Percentiles rank a stretch among this genome's conserved stretches.
These are phyloP conservation scores for Strigamia crassipes DNA, from an alignment of 2,888 invertebrate genomes.

Conservation along the genomic window DNA sequence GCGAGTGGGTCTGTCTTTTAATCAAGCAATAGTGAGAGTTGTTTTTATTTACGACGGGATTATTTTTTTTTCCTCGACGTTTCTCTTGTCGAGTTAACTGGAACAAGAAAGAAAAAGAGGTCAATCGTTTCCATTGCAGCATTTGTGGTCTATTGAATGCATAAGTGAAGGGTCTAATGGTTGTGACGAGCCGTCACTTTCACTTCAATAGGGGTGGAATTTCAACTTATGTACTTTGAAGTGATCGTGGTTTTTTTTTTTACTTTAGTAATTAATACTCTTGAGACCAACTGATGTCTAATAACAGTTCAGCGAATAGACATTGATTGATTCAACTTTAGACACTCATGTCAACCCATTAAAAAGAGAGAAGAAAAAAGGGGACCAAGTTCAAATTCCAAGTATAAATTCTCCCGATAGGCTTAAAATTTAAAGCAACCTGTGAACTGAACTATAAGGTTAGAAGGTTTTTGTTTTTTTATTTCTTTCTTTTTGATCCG, in stretches of 20 bases:
- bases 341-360: slow-evolving; percentile 14
- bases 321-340: background rate
- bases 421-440: too few species aligned
- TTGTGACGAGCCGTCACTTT: slow-evolving; percentile 18
- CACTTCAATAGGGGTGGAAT: slow-evolving; percentile 1
- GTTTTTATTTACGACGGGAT: background rate
- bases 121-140: background rate
- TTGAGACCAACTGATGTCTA: background rate
- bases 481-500: background rate
- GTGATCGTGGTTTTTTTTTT: background rate
- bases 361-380: background rate
- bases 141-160: background rate
- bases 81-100: background rate
- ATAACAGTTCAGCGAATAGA: background rate
- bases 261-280: background rate
- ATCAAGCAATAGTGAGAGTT: background rate
- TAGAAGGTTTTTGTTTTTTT: background rate
- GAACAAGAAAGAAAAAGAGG: background rate
- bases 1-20: background rate
- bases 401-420: too few species aligned
- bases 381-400: background rate
- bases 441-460: background rate
- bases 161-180: slow-evolving; percentile 18
- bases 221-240: slow-evolving; percentile 14
- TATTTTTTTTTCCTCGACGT: background rate